Evolutionary conservation across 2,113 vertebrate genomes (phyloP).

Genomic region (Galbula dea): DNA sequence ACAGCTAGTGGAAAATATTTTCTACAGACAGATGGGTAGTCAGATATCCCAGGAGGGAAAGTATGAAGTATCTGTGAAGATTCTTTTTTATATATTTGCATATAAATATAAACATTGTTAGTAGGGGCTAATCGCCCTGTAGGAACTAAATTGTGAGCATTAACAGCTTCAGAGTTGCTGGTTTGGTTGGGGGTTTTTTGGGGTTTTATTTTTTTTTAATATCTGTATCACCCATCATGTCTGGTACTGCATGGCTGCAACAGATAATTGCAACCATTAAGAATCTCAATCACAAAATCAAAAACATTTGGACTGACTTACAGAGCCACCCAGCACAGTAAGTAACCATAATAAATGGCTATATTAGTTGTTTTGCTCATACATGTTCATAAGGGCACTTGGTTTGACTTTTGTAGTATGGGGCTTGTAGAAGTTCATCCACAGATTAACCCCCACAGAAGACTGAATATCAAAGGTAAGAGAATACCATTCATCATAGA

Average conservation of each 20-base stretch:
- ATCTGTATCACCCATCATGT: conserved; percentile 69
- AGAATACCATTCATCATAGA: background rate
- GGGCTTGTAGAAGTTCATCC: conserved; percentile 66
- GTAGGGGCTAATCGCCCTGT: conserved; percentile 75
- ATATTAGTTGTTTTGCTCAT: conserved; percentile 59
- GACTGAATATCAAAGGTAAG: conserved; percentile 62
- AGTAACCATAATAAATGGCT: conserved; percentile 70
- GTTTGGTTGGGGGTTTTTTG: background rate
- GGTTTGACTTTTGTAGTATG: conserved; percentile 68
- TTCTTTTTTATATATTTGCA: conserved; percentile 75
- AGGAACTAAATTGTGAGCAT: conserved; percentile 69
- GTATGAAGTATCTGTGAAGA: conserved; percentile 74
- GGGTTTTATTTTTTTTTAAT: conserved; percentile 42
- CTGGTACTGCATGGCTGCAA: conserved; percentile 73
- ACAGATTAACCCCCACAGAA: conserved; percentile 62
- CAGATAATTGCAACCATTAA: conserved; percentile 78
- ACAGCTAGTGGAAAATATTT: conserved; percentile 70
- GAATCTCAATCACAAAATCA: conserved; percentile 76
- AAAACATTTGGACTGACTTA: conserved; percentile 75
- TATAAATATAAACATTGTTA: conserved; percentile 81
- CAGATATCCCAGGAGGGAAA: conserved; percentile 66
- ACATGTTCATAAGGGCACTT: conserved; percentile 75
- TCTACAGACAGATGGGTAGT: conserved; percentile 74
- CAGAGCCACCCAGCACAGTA: conserved; percentile 74
- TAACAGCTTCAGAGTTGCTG: conserved; percentile 66